Conservation (phyloP, 30 jellyfish, hydroid and myxozoan genomes). For the Chironex yamaguchii region DNA sequence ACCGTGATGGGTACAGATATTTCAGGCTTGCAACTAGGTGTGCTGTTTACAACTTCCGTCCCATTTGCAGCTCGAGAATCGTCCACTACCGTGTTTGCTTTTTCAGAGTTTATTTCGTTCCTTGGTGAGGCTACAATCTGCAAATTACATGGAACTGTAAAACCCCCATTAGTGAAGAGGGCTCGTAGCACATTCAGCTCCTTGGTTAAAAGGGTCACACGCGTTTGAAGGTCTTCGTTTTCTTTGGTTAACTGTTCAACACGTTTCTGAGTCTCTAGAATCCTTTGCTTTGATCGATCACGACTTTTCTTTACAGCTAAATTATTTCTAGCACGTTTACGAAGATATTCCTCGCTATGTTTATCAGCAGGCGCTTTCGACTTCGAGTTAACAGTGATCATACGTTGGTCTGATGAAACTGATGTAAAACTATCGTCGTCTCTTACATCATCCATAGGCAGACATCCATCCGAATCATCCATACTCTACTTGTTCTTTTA, state of each 20-base stretch:
- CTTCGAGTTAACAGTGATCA: not conserved
- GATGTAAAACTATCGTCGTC: not conserved
- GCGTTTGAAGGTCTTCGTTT: constrained; percentile 85
- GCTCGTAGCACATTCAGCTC: constrained; percentile 93
- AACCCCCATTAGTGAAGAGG: constrained; percentile 94
- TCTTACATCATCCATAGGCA: not conserved
- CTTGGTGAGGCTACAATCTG: constrained; percentile 71
- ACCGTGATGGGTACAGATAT: not conserved
- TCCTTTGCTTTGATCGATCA: constrained; percentile 89
- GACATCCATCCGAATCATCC: not conserved
- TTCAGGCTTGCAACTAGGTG: not conserved
- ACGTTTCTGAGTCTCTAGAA: constrained; percentile 88
- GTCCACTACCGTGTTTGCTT: not conserved
- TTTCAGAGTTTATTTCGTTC: not conserved
- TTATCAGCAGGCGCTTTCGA: not conserved
- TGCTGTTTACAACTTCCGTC: not conserved
- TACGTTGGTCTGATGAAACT: not conserved
- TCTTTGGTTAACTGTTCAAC: constrained; percentile 94
- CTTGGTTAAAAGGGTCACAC: constrained; percentile 85
- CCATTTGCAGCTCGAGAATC: not conserved
- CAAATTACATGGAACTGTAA: constrained; percentile 90
- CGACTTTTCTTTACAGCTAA: constrained; percentile 94
- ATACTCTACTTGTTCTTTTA: too few relatives aligned
- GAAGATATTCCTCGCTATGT: constrained; percentile 75
- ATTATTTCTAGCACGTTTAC: constrained; percentile 88